Evolutionary conservation across 2,888 invertebrate genomes (phyloP), one percentile per base, ranked within the genome.

Genomic region (Luperina testacea): DNA sequence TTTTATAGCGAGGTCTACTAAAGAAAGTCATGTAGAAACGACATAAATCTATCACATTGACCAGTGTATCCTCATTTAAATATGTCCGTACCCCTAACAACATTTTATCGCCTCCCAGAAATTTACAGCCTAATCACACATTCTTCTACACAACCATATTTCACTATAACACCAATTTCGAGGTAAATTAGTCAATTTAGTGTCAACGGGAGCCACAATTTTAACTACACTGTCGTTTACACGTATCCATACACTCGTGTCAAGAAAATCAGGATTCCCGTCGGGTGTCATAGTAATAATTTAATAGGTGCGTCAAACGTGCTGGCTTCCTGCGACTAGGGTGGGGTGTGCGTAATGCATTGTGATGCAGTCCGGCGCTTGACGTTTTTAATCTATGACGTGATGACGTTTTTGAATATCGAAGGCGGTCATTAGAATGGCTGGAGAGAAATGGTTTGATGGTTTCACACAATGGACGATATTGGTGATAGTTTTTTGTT

Each of bases 271-370:
- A 79, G 79, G 78, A 86, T 89, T 89, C 87, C 80, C 51, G 69
- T 75, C 78, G 76, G 70, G 88, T 85, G 72, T 84, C 72, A 76
- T 82, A 87, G 87, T 90, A 88, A 91, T 91, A 89, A 89, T 90
- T 92, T 92, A 91, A 92, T 91, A 83, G 89, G 77, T 89, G 82
- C 89, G 89, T 89, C 84, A 79, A 83, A 81, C 83, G 84, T 80
- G 77, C 74, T 71, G 4, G 86, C 87, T 91, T 92, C 91, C 91
- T 91, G 90, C 90, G 88, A 83, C 83, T 79, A 87, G 89, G 91
- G 92, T 89, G 92, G 92, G 87, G 86, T 88, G 83, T 84, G 63
- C 78, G 81, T 65, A 70, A 83, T 91, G 91, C 87, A 87, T 82
- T 81, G 72, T 82, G 83, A 87, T 88, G 88, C 84, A 84, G 27